phyloP scores from a whole-genome alignment of 2,888 invertebrate genomes.

The Timandra comae region DNA sequence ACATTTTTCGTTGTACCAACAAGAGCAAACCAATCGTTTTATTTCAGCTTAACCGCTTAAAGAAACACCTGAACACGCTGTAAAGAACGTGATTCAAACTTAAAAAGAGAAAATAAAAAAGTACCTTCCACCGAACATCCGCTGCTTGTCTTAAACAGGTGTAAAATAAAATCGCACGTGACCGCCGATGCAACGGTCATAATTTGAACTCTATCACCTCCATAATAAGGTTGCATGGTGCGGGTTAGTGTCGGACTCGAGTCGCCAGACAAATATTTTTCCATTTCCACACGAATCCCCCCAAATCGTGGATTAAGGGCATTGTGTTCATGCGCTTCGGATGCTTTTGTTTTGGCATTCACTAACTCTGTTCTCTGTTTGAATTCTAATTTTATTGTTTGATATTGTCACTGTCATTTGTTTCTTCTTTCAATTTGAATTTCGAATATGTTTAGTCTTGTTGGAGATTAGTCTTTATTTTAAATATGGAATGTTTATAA shows the following conservation, averaged over 20 bases:
- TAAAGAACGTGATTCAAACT: conserved; percentile 30
- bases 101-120: conserved; percentile 25
- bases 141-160: conserved; percentile 43
- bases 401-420: too few relatives aligned
- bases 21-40: conserved; percentile 1
- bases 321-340: conserved; percentile 36
- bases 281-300: conserved; percentile 58
- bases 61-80: conserved; percentile 23
- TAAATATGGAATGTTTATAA: too few relatives aligned
- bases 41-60: conserved; percentile 9
- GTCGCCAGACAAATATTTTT: conserved; percentile 72
- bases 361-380: conserved; percentile 8
- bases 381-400: conserved; percentile 1
- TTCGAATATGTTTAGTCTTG: too few relatives aligned
- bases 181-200: conserved; percentile 17
- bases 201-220: conserved; percentile 6
- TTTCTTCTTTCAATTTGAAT: not conserved
- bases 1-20: conserved; percentile 6
- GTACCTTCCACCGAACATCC: conserved; percentile 30
- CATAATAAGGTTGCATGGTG: conserved; percentile 4
- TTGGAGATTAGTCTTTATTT: too few relatives aligned
- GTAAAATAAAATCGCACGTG: conserved; percentile 52
- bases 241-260: conserved; percentile 12
- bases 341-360: conserved; percentile 32
- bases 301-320: conserved; percentile 62